Evolutionary conservation across 2,888 invertebrate species (phyloP), one percentile per base, ranked within the genome.

Genomic region (Nomada ferruginata): DNA sequence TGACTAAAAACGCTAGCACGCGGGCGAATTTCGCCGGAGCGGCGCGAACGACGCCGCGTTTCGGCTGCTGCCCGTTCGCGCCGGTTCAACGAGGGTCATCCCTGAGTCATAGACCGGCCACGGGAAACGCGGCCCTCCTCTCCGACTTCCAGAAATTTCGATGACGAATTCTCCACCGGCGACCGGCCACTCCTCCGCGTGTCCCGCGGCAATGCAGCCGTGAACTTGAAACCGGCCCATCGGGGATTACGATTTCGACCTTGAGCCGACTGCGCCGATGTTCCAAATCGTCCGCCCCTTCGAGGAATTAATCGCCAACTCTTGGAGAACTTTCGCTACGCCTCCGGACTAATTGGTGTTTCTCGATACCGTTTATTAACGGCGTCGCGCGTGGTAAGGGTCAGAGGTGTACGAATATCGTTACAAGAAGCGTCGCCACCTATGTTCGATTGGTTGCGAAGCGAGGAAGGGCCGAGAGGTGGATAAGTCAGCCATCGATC

Each of bases 21-120:
- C 79, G 73, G 26, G 83, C 71, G 89, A 87, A 84, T 88, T 85
- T 88, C 83, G 83, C 82, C 79, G 59, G 36, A 23, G 66, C 74
- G 79, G 82, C 63, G 53, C 57, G 61, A 53, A 61, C 77, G 83
- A 70, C 85, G 82, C 87, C 83, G 84, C 87, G 82, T 85, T 85
- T 83, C 61, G 86, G 80, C 74, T 64, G 10, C 50, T 20, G 73
- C 42, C 68, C 29, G 59, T 64, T 52, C 78, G 61, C 70, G 60
- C 20, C 81, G 88, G 92, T 92, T 92, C 92, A 92, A 89, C 91
- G 88, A 91, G 92, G 92, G 92, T 93, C 92, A 92, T 91, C 90
- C 90, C 90, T 91, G 92, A 92, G 92, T 92, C 92, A 92, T 87
- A 91, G 92, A 92, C 92, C 92, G 92, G 29, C 42, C 42, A 20